phyloP scores from a whole-genome alignment of 2,113 vertebrate genomes.

The Tragelaphus strepsiceros region DNA sequence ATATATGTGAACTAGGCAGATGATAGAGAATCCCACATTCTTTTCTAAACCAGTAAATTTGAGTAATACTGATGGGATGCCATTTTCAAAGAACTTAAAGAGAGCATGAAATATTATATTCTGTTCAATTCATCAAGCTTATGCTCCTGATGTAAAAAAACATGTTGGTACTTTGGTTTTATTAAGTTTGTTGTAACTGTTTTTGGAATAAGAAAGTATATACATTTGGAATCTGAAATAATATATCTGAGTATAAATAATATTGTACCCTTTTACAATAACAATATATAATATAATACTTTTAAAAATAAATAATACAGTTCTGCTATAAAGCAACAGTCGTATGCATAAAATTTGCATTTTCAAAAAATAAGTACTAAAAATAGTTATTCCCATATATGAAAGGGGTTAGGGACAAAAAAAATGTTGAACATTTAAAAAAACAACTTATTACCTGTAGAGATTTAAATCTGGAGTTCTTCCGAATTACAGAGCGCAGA shows the following conservation, averaged over 20 bases:
- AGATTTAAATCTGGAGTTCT: background rate
- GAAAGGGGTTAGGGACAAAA: background rate
- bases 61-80: background rate
- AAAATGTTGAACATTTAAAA: background rate
- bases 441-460: background rate
- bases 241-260: slow-evolving; percentile 23
- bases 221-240: slow-evolving; percentile 28
- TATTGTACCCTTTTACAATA: background rate
- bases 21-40: slow-evolving; percentile 6
- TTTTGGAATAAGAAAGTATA: background rate
- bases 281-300: background rate
- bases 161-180: background rate
- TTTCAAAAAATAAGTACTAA: background rate
- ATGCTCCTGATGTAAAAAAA: background rate
- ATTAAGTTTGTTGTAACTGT: background rate
- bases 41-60: background rate
- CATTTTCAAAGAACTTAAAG: slow-evolving; percentile 26
- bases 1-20: background rate
- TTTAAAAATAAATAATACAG: background rate
- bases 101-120: background rate
- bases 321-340: background rate
- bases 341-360: background rate
- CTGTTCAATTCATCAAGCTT: background rate
- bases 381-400: background rate
- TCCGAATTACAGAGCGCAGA: background rate